Percentiles rank a stretch among this genome's conserved stretches.
Evolutionary conservation across 2,888 invertebrate genomes (phyloP).

Genomic region (Julus scandinavius): DNA sequence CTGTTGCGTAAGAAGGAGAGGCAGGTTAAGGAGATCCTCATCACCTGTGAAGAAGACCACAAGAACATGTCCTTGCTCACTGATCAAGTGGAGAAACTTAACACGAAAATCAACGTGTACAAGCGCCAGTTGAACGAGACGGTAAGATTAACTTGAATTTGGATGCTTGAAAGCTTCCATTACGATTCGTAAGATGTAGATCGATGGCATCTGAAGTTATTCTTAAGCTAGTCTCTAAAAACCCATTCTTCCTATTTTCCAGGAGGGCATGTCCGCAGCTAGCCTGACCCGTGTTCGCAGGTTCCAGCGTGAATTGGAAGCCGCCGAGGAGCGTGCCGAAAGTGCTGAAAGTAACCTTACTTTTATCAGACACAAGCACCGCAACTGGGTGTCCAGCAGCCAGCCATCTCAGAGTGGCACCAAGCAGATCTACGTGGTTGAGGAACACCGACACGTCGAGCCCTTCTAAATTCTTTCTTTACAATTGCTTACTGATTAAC

Average conservation of each 20-base stretch:
- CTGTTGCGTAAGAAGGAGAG: conserved; percentile 98
- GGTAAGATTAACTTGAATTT: conserved; percentile 68
- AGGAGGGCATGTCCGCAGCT: conserved; percentile 93
- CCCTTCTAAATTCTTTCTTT: conserved; percentile 55
- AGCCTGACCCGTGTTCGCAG: conserved; percentile 95
- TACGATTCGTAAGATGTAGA: no score
- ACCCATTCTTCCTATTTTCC: conserved; percentile 60
- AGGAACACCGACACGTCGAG: conserved; percentile 60
- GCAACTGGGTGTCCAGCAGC: conserved; percentile 95
- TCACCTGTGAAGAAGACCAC: conserved; percentile 96
- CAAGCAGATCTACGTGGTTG: conserved; percentile 62
- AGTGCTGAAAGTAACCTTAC: conserved; percentile 93
- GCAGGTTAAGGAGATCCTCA: conserved; percentile 92
- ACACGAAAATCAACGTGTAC: conserved; percentile 90
- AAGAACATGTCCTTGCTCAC: conserved; percentile 88
- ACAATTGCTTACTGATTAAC: conserved; percentile 43
- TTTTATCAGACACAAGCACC: conserved; percentile 97
- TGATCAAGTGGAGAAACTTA: conserved; percentile 81
- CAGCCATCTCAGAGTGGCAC: conserved; percentile 82
- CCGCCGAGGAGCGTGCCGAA: conserved; percentile 96
- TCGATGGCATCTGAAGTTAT: background rate
- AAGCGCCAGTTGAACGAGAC: conserved; percentile 96
- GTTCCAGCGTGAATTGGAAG: conserved; percentile 98
- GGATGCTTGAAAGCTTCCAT: background rate
- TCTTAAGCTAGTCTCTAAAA: no score